These are phyloP conservation scores for Syngnathoides biaculeatus DNA, from an alignment of 2,113 vertebrate species.

Conservation along the genomic window DNA sequence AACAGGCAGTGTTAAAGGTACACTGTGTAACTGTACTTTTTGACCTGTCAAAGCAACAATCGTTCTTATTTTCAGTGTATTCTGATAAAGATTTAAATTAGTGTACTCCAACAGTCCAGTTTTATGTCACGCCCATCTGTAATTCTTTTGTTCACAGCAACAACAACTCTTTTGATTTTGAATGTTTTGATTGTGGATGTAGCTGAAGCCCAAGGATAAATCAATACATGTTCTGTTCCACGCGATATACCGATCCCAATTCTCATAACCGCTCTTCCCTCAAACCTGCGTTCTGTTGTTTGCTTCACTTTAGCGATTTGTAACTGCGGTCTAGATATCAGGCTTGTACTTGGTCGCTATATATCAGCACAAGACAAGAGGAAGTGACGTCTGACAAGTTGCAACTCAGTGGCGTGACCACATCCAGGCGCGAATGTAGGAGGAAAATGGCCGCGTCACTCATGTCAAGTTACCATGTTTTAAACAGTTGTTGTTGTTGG, in stretches of 20 bases:
- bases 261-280: neutral
- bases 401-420: conserved; percentile 49
- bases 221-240: neutral
- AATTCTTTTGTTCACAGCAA: too few relatives aligned
- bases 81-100: too few relatives aligned
- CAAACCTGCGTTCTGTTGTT: conserved; percentile 4
- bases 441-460: conserved; percentile 72
- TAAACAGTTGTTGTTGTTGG: conserved; percentile 80
- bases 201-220: neutral
- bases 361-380: conserved; percentile 54
- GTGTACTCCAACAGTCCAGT: too few relatives aligned
- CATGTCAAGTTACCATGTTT: conserved; percentile 81
- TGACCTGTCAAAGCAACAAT: too few relatives aligned
- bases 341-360: neutral
- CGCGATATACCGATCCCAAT: neutral
- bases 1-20: too few relatives aligned
- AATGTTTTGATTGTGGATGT: neutral
- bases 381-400: conserved; percentile 61
- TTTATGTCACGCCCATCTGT: too few relatives aligned
- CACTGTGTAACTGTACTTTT: too few relatives aligned
- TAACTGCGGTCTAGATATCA: neutral
- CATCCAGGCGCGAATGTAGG: conserved; percentile 63
- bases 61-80: too few relatives aligned
- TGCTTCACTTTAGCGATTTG: conserved; percentile 5
- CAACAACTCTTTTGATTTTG: too few relatives aligned